A percentile compares a stretch with the other conserved stretches of the same genome.
phyloP scores from a whole-genome alignment of 1,140 invertebrate genomes.

The Drosophila parabipectinata region DNA sequence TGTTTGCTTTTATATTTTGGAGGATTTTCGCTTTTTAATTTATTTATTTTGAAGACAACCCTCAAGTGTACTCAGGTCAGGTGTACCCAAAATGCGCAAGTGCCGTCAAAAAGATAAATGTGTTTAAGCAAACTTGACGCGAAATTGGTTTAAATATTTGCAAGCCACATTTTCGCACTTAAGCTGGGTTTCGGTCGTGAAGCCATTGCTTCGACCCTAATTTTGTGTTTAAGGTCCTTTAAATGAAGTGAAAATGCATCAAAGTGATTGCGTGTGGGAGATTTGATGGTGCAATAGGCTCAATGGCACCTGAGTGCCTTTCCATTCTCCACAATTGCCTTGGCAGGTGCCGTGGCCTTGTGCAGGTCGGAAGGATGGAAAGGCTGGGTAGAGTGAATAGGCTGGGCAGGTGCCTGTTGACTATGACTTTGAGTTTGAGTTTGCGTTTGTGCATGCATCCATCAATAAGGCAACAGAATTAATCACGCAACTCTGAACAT shows the following conservation, averaged over 20 bases:
- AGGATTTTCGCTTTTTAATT: slow-evolving; percentile 53
- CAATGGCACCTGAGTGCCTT: slow-evolving; percentile 28
- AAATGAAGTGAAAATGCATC: slow-evolving; percentile 32
- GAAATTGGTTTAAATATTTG: slow-evolving; percentile 53
- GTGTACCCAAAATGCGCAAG: slow-evolving; percentile 34
- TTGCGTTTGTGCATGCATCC: slow-evolving; percentile 44
- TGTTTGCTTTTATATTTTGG: slow-evolving; percentile 49
- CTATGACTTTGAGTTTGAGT: slow-evolving; percentile 7
- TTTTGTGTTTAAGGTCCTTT: slow-evolving; percentile 16
- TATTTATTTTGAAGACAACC: slow-evolving; percentile 48
- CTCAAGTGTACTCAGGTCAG: slow-evolving; percentile 15
- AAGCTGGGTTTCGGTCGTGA: neutral
- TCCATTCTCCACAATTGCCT: neutral
- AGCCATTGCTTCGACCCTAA: neutral
- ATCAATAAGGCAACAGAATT: slow-evolving; percentile 66
- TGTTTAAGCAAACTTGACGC: slow-evolving; percentile 19
- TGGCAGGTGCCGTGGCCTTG: slow-evolving; percentile 6
- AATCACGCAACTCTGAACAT: slow-evolving; percentile 66
- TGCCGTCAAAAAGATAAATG: slow-evolving; percentile 29
- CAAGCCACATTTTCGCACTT: slow-evolving; percentile 28
- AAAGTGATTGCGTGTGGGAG: slow-evolving; percentile 12
- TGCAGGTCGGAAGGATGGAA: neutral
- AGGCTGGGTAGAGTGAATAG: neutral
- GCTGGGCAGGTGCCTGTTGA: neutral
- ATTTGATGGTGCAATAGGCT: slow-evolving; percentile 22